phyloP scores from a whole-genome alignment of 2,888 invertebrate species.

The Tetramorium bicarinatum region DNA sequence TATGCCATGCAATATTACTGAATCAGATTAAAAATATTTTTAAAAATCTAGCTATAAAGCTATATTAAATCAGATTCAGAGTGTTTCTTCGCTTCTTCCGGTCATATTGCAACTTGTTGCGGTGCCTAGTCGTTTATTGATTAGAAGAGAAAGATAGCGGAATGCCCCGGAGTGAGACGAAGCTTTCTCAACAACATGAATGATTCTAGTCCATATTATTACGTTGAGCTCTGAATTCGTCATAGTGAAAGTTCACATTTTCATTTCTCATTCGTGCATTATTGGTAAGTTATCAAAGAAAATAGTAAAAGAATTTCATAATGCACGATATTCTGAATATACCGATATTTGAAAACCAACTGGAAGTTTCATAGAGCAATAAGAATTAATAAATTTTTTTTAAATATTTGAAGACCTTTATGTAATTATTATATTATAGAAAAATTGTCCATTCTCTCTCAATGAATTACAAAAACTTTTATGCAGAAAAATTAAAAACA shows the following conservation, averaged over 20 bases:
- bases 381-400: background rate
- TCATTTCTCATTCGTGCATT: constrained; percentile 70
- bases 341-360: background rate
- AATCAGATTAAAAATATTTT: background rate
- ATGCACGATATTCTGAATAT: background rate
- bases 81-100: constrained; percentile 42
- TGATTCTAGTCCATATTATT: constrained; percentile 75
- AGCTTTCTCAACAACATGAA: constrained; percentile 79
- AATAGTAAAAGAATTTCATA: background rate
- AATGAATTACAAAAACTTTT: background rate
- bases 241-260: constrained; percentile 63
- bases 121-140: constrained; percentile 78
- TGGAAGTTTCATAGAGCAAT: background rate
- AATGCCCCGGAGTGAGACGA: constrained; percentile 60
- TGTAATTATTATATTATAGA: constrained; percentile 11
- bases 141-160: constrained; percentile 69
- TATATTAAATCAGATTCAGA: background rate
- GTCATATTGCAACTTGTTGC: constrained; percentile 80
- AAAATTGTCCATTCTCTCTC: background rate
- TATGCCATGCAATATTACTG: background rate
- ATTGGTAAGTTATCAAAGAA: background rate
- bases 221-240: constrained; percentile 79
- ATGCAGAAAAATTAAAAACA: background rate
- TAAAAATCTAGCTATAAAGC: background rate
- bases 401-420: background rate